These are phyloP conservation scores for Anolis carolinensis DNA, from an alignment of 2,113 vertebrate species.

Conservation along the genomic window DNA sequence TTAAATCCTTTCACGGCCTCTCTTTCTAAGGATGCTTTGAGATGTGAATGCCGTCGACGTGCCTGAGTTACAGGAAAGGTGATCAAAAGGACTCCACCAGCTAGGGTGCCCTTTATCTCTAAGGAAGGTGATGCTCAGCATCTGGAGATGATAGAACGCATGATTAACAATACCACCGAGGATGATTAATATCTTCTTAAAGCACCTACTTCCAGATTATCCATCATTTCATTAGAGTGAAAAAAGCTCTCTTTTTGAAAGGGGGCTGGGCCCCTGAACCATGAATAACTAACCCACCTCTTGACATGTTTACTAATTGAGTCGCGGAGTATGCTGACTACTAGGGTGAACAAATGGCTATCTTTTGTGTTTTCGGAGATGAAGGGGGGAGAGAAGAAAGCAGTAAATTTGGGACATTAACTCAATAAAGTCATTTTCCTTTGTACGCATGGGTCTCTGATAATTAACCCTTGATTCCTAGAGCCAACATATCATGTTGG, in stretches of 20 bases:
- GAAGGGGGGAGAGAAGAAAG: slow-evolving; percentile 55
- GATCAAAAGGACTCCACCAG: slow-evolving; percentile 91
- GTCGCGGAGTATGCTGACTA: slow-evolving; percentile 87
- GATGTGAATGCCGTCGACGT: slow-evolving; percentile 59
- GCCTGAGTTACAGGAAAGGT: slow-evolving; percentile 73
- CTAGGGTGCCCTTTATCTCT: slow-evolving; percentile 94
- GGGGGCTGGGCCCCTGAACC: slow-evolving; percentile 95
- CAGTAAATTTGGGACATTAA: slow-evolving; percentile 65
- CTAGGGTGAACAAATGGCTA: slow-evolving; percentile 79
- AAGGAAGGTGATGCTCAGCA: slow-evolving; percentile 97
- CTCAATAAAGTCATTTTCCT: slow-evolving; percentile 75
- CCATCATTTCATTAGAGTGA: slow-evolving; percentile 99
- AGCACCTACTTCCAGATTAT: slow-evolving; percentile 99
- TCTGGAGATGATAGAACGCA: slow-evolving; percentile 98
- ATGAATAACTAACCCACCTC: slow-evolving; percentile 94
- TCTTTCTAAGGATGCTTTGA: slow-evolving; percentile 61
- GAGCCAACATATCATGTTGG: slow-evolving; percentile 65
- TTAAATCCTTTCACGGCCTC: slow-evolving; percentile 52
- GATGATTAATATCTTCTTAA: slow-evolving; percentile 99
- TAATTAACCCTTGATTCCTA: slow-evolving; percentile 74
- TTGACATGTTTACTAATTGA: slow-evolving; percentile 99
- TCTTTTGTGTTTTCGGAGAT: slow-evolving; percentile 63
- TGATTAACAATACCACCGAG: slow-evolving; percentile 98
- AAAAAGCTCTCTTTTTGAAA: slow-evolving; percentile 92
- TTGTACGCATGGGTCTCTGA: slow-evolving; percentile 69